These are phyloP conservation scores for Scaptomyza graminum DNA, from an alignment of 1,140 invertebrate genomes.

Conservation along the genomic window DNA sequence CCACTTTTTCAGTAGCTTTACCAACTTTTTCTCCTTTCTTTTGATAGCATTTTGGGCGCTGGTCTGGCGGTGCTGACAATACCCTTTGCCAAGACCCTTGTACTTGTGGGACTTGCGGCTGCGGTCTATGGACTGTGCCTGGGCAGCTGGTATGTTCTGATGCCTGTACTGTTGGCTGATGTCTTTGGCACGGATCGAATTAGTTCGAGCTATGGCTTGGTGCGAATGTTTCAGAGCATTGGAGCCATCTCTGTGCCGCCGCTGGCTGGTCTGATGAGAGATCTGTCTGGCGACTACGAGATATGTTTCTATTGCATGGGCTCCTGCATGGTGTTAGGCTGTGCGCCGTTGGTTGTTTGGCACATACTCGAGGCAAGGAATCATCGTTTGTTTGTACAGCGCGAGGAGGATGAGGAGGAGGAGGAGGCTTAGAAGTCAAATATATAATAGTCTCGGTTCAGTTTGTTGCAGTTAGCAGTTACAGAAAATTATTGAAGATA, in stretches of 20 bases:
- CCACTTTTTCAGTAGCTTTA: not conserved
- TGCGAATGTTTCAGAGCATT: slow-evolving; percentile 90
- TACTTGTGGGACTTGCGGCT: slow-evolving; percentile 86
- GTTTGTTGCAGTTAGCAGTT: slow-evolving; percentile 40
- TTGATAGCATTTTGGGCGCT: slow-evolving; percentile 87
- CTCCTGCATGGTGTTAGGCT: slow-evolving; percentile 89
- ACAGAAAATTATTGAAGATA: slow-evolving; percentile 5
- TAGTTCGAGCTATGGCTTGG: slow-evolving; percentile 89
- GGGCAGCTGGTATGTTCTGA: slow-evolving; percentile 90
- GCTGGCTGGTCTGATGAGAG: slow-evolving; percentile 87
- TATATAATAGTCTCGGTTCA: slow-evolving; percentile 1
- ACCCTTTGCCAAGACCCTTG: slow-evolving; percentile 87
- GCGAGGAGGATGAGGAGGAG: slow-evolving; percentile 65
- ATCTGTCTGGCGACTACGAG: slow-evolving; percentile 88
- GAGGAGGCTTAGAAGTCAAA: slow-evolving; percentile 12
- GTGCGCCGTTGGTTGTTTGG: slow-evolving; percentile 86
- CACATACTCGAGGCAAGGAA: slow-evolving; percentile 70
- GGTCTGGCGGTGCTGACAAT: slow-evolving; percentile 88
- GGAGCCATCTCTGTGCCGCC: slow-evolving; percentile 89
- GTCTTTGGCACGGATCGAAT: slow-evolving; percentile 89
- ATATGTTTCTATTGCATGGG: slow-evolving; percentile 91
- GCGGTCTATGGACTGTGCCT: slow-evolving; percentile 89
- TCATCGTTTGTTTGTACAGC: slow-evolving; percentile 66
- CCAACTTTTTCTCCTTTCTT: slow-evolving; percentile 43
- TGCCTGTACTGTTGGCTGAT: slow-evolving; percentile 89